Base-by-base conservation (phyloP, 2,888 invertebrate genomes). In the Raillietiella orientalis region DNA sequence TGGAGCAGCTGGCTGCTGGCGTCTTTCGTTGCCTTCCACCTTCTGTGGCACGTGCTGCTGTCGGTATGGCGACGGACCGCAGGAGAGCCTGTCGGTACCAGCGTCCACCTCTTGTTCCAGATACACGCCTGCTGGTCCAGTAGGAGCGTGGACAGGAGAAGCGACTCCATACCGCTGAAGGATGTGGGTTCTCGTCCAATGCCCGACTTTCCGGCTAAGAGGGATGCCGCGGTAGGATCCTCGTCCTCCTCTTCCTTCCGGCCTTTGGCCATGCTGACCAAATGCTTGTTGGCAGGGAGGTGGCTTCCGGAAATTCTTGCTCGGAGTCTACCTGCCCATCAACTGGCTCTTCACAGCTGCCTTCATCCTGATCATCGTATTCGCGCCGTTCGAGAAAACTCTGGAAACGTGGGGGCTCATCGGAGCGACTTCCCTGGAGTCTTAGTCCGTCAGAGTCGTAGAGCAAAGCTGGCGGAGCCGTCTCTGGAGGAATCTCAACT, bases 1-100 rank as follows among this genome's bases (percentile, higher is more conserved):
- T 75, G 74, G 67, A 61, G 67, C 39, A 67, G 74, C 34, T 84
- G 67, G 62, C 64, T 87, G 31, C 48, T 90, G 34, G 72, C 72
- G 3, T 71, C 66, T 5, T 87, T 67, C 47, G 75, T 87, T 9
- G 65, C 64, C 3, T 71, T 84, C 51, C 77, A 90, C 43, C 67
- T 84, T 24, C 42, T 72, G 29, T 62, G 74, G 42, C 87, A 90
- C 45, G 46, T 87, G 21, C 55, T 79, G 28, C 57, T 74, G 31
- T 71, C 77, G 43, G 75, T 75, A 53, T 63, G 62, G 49, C n/a
- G n/a, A n/a, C n/a, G n/a, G n/a, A n/a, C n/a, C n/a, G n/a, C n/a
- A 17, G 6, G 6, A 17, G 19, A 17, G 19, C 6, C 19, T 17
- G 6, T 6, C 6, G 19, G n/a, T n/a, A 8, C n/a, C 6, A 17